A percentile compares a stretch with the other conserved stretches of the same genome.
Conservation (phyloP, 2,888 invertebrate species). For the Lochmaea crataegi region DNA sequence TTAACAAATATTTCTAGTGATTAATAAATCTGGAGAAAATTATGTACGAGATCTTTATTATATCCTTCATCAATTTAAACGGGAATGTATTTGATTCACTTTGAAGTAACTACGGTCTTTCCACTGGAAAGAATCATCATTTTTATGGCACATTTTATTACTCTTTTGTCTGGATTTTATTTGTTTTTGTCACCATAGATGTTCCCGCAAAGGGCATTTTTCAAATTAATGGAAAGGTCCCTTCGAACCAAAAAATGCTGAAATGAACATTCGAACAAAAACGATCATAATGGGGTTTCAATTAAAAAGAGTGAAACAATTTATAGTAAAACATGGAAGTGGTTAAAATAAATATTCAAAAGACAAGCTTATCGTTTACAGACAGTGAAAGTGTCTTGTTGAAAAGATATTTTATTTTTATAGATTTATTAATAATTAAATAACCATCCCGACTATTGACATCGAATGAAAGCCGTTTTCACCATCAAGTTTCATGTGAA, state of each 20-base stretch:
- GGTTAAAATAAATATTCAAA: slow-evolving; percentile 2
- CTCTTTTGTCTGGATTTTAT: slow-evolving; percentile 31
- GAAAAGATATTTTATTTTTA: no score
- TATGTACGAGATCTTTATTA: no score
- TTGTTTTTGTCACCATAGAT: slow-evolving; percentile 26
- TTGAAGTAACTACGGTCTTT: slow-evolving; percentile 11
- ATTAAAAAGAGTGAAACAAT: slow-evolving; percentile 5
- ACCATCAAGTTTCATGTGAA: no score
- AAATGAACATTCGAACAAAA: slow-evolving; percentile 28
- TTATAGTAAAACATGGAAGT: slow-evolving; percentile 3
- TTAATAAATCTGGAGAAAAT: no score
- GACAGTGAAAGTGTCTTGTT: neutral
- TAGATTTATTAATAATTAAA: no score
- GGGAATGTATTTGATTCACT: slow-evolving; percentile 27
- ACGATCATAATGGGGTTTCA: slow-evolving; percentile 10
- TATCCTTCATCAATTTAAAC: slow-evolving; percentile 7
- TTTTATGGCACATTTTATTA: slow-evolving; percentile 34
- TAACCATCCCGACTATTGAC: no score
- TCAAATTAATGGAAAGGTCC: slow-evolving; percentile 33
- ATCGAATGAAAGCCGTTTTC: no score
- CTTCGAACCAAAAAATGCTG: slow-evolving; percentile 27
- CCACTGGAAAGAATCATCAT: slow-evolving; percentile 29
- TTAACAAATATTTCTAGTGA: no score
- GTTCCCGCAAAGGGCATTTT: slow-evolving; percentile 25
- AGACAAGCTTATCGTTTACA: neutral